These are phyloP conservation scores for Hemiscyllium ocellatum DNA, from an alignment of 2,113 vertebrate species.

Conservation along the genomic window DNA sequence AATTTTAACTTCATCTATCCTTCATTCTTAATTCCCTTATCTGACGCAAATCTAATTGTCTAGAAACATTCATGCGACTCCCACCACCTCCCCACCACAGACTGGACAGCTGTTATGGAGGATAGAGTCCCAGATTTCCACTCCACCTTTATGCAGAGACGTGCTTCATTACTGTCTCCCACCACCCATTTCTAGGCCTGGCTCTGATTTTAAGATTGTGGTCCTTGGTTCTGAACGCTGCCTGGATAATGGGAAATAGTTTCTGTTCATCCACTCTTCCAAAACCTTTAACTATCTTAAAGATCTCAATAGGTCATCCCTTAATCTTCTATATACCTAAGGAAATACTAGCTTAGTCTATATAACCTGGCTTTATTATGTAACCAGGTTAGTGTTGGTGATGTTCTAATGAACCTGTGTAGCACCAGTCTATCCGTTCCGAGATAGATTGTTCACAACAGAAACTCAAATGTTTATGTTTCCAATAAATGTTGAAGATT, in stretches of 20 bases:
- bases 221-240: not conserved
- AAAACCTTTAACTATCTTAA: not conserved
- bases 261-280: not conserved
- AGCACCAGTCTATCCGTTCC: not conserved
- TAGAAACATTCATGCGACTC: not conserved
- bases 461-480: not conserved
- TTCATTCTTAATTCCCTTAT: not conserved
- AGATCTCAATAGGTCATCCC: not conserved
- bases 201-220: not conserved
- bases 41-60: not conserved
- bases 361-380: not conserved
- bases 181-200: too few relatives aligned
- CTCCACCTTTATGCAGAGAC: not conserved
- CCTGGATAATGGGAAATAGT: not conserved
- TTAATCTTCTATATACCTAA: not conserved
- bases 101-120: not conserved
- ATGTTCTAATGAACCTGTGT: not conserved
- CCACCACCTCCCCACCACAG: not conserved
- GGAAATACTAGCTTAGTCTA: not conserved
- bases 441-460: not conserved
- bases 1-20: not conserved
- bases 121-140: not conserved
- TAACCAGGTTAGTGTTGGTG: not conserved
- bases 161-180: not conserved
- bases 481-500: not conserved